phyloP scores from a whole-genome alignment of 2,888 invertebrate species.

The Heliconius aoede region DNA sequence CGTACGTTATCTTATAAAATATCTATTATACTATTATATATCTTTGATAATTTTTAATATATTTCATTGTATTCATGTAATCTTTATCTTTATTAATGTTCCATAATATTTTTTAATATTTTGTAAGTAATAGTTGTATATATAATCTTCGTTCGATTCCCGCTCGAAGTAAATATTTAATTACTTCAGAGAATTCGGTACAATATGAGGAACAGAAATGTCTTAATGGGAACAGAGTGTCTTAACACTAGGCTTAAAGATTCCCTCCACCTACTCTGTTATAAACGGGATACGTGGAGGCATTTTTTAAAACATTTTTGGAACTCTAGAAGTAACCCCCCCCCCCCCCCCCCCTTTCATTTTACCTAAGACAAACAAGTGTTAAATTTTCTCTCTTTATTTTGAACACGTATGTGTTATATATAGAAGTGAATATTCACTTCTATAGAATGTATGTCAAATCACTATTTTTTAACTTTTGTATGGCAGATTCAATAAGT shows the following conservation, averaged over 20 bases:
- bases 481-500: slow-evolving; percentile 23
- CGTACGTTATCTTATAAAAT: not conserved
- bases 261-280: no score
- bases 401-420: not conserved
- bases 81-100: not conserved
- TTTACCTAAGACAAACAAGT: not conserved
- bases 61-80: not conserved
- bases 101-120: not conserved
- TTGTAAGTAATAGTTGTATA: not conserved
- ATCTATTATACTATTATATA: not conserved
- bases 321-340: no score
- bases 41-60: not conserved
- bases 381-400: not conserved
- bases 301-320: no score
- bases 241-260: no score
- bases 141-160: no score
- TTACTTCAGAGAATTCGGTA: no score
- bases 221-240: no score
- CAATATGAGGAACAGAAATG: no score
- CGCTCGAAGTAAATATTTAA: no score
- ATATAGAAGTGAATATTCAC: no score
- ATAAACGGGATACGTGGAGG: no score
- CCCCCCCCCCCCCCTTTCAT: no score
- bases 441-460: slow-evolving; percentile 3
- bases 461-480: slow-evolving; percentile 8